Percentiles rank a stretch among this genome's conserved stretches.
Conservation (phyloP, 2,888 invertebrate species). For the Agrypnus murinus region DNA sequence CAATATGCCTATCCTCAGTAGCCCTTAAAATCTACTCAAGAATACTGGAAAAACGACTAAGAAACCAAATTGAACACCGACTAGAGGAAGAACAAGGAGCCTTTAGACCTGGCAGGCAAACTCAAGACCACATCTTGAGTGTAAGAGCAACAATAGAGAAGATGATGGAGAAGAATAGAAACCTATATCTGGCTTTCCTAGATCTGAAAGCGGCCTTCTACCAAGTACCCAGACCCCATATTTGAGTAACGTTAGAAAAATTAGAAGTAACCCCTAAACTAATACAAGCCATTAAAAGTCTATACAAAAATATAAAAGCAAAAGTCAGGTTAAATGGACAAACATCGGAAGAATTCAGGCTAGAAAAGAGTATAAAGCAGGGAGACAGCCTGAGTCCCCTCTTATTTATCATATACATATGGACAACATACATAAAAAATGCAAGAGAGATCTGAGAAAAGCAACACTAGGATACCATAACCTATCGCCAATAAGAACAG, state of each 20-base stretch:
- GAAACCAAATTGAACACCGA: background rate
- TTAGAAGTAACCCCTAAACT: background rate
- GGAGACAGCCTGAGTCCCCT: background rate
- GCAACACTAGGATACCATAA: conserved; percentile 12
- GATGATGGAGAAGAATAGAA: background rate
- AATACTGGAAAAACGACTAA: background rate
- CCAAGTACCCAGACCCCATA: conserved; percentile 2
- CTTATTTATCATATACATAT: background rate
- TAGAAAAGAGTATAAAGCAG: background rate
- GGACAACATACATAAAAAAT: conserved; percentile 1
- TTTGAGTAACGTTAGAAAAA: background rate
- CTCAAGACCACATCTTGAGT: background rate
- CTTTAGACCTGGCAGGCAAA: background rate
- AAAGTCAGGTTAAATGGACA: background rate
- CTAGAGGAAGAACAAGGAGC: conserved; percentile 5
- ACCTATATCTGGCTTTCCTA: background rate
- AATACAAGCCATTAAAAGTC: background rate
- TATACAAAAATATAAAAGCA: background rate
- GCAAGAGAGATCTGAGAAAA: background rate
- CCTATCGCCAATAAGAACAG: too few species aligned
- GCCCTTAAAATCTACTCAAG: conserved; percentile 3
- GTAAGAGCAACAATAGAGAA: background rate
- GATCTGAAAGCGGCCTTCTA: conserved; percentile 3
- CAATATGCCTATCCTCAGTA: conserved; percentile 13
- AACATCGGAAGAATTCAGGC: background rate